Percentiles rank a stretch among this genome's conserved stretches.
phyloP scores from a whole-genome alignment of 2,113 vertebrate species.

The Calidris pygmaea region DNA sequence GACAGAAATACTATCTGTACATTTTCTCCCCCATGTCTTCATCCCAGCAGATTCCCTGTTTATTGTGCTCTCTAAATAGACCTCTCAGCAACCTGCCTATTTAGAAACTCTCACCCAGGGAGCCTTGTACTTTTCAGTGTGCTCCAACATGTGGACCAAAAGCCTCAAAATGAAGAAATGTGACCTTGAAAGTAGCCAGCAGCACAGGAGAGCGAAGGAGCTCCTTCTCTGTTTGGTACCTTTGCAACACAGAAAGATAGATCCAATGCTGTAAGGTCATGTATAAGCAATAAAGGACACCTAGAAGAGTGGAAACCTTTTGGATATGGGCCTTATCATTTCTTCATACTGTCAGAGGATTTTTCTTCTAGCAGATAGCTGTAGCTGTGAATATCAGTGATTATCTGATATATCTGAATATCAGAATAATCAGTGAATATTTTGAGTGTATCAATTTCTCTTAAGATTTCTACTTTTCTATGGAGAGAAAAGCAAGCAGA shows the following conservation, averaged over 20 bases:
- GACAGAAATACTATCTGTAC: background rate
- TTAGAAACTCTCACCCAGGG: background rate
- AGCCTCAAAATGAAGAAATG: background rate
- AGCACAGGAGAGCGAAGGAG: background rate
- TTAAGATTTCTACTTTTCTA: background rate
- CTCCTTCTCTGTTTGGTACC: background rate
- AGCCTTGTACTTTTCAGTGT: background rate
- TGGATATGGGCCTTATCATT: background rate
- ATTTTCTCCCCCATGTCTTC: background rate
- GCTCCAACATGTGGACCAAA: background rate
- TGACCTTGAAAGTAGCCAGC: background rate
- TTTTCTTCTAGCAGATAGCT: background rate
- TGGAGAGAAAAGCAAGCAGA: background rate
- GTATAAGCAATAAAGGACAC: background rate
- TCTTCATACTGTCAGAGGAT: background rate
- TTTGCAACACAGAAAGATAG: background rate
- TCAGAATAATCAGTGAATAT: background rate
- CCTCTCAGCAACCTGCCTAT: background rate
- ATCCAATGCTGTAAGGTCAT: background rate
- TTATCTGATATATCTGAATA: too few relatives aligned
- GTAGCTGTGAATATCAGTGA: too few relatives aligned
- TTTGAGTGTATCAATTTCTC: background rate
- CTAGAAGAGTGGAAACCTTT: background rate
- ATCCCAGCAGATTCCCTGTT: background rate
- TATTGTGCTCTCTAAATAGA: background rate